Conservation (phyloP, 1,140 invertebrate species). For the Venturia canescens region DNA sequence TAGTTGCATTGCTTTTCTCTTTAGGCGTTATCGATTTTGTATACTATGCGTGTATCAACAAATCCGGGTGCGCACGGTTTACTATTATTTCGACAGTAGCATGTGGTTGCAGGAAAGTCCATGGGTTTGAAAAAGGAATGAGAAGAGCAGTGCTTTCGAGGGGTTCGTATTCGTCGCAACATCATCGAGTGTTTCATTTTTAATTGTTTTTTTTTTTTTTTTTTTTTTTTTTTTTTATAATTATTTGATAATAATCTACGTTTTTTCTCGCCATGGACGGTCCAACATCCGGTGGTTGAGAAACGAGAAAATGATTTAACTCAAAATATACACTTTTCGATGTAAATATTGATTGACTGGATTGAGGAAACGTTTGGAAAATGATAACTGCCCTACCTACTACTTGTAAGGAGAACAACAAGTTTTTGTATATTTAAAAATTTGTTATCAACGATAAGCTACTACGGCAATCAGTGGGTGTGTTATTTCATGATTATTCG, state of each 20-base stretch:
- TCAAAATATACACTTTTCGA: background rate
- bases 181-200: no score
- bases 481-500: background rate
- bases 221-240: slow-evolving; percentile 16
- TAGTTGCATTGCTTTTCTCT: slow-evolving; percentile 50
- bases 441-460: slow-evolving; percentile 27
- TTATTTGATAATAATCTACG: no score
- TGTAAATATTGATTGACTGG: slow-evolving; percentile 19
- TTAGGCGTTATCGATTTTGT: slow-evolving; percentile 29
- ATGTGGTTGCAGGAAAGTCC: slow-evolving; percentile 71
- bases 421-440: slow-evolving; percentile 30
- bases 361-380: slow-evolving; percentile 55
- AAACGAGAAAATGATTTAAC: slow-evolving; percentile 21
- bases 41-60: slow-evolving; percentile 45
- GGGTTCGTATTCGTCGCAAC: no score
- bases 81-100: slow-evolving; percentile 54
- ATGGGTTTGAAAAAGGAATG: slow-evolving; percentile 51
- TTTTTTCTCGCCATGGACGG: slow-evolving; percentile 65
- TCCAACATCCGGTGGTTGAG: slow-evolving; percentile 69
- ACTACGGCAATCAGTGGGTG: background rate
- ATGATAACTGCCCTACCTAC: slow-evolving; percentile 58
- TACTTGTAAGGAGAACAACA: slow-evolving; percentile 53
- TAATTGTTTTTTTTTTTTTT: no score
- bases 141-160: no score
- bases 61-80: slow-evolving; percentile 48